Conservation (phyloP, 2,888 invertebrate genomes). For the Bimastos eiseni region DNA sequence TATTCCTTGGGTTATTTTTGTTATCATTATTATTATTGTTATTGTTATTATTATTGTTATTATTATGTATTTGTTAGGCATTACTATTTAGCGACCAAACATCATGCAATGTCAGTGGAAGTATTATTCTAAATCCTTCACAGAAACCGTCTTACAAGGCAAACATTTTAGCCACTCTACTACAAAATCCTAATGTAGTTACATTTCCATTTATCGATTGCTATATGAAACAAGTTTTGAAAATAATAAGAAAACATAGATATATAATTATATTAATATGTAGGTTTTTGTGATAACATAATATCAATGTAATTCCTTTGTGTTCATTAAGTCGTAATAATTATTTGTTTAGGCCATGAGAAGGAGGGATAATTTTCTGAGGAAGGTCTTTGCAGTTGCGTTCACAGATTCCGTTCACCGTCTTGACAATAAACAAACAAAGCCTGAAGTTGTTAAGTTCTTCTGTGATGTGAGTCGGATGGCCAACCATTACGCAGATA, state of each 20-base stretch:
- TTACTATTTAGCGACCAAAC: too few species aligned
- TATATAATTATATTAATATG: too few species aligned
- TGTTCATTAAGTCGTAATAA: neutral
- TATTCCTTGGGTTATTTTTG: too few species aligned
- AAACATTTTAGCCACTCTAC: too few species aligned
- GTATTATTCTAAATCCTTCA: too few species aligned
- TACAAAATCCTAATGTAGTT: too few species aligned
- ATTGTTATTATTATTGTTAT: too few species aligned
- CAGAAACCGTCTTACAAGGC: too few species aligned
- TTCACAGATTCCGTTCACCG: constrained; percentile 78
- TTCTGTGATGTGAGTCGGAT: neutral
- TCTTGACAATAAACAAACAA: constrained; percentile 44
- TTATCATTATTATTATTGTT: too few species aligned
- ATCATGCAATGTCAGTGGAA: too few species aligned
- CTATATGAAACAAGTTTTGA: neutral
- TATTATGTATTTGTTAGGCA: too few species aligned
- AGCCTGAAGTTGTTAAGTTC: neutral
- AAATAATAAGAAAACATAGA: neutral
- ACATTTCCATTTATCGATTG: neutral
- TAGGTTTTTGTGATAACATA: neutral
- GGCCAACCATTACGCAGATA: neutral
- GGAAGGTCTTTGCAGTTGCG: constrained; percentile 74
- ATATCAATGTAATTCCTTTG: constrained; percentile 34
- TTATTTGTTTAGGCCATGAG: constrained; percentile 41
- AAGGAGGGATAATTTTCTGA: constrained; percentile 66